These are phyloP conservation scores for Odontomyia ornata DNA, from an alignment of 2,888 invertebrate species.

Conservation along the genomic window DNA sequence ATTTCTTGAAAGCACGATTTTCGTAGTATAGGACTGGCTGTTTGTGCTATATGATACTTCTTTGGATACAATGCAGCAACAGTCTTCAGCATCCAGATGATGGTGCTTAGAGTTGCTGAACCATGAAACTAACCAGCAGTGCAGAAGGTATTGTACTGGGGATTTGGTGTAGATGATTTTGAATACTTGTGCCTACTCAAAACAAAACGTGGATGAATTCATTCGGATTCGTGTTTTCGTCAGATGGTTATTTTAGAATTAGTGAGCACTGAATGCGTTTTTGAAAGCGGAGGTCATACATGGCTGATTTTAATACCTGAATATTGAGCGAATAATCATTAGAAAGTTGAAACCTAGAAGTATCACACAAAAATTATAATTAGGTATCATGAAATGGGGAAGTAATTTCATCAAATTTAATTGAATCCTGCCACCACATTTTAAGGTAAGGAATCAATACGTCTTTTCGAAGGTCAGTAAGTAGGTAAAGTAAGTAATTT, in stretches of 20 bases:
- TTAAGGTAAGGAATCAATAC: too few species aligned
- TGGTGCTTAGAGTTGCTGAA: neutral
- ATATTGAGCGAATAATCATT: too few species aligned
- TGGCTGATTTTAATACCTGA: too few species aligned
- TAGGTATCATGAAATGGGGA: too few species aligned
- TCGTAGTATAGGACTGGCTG: neutral
- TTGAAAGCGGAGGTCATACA: too few species aligned
- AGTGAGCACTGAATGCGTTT: neutral
- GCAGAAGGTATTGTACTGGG: neutral
- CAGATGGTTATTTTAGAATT: neutral
- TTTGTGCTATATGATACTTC: neutral
- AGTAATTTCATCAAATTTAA: too few species aligned
- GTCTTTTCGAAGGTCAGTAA: too few species aligned
- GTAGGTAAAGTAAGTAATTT: too few species aligned
- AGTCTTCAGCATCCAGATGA: neutral
- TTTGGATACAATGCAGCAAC: neutral
- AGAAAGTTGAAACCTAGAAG: too few species aligned
- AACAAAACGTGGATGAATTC: neutral
- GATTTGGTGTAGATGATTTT: neutral
- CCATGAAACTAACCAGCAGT: neutral
- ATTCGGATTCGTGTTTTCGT: neutral
- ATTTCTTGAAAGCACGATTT: slow-evolving; percentile 13
- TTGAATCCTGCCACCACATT: too few species aligned
- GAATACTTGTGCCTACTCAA: neutral
- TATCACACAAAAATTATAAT: too few species aligned